phyloP scores from a whole-genome alignment of 1,140 invertebrate genomes.

The Thaumetopoea pityocampa region DNA sequence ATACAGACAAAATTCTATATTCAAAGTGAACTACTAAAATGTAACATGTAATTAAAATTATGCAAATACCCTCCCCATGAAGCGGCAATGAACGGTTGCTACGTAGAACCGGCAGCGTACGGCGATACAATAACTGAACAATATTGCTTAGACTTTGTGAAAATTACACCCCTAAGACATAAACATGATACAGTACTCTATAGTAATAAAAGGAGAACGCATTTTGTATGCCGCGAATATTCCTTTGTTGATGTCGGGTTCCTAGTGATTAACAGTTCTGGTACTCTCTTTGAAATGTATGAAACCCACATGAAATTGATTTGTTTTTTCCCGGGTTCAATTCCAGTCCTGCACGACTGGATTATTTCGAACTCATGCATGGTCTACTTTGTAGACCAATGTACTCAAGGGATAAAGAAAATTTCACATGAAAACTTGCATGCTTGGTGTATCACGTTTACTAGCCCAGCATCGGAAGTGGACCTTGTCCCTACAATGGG shows the following conservation, averaged over 20 bases:
- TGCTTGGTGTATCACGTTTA: no score
- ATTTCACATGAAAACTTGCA: no score
- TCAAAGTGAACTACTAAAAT: conserved; percentile 16
- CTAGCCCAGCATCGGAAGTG: no score
- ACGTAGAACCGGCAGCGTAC: conserved; percentile 29
- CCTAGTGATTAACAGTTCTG: background rate
- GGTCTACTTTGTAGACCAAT: no score
- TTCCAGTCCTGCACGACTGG: no score
- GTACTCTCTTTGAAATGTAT: no score
- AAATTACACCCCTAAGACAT: conserved; percentile 48
- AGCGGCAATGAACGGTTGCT: conserved; percentile 25
- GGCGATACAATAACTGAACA: conserved; percentile 46
- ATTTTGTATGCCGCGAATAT: conserved; percentile 3
- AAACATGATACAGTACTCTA: conserved; percentile 30
- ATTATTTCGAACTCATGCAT: no score
- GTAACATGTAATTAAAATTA: conserved; percentile 31
- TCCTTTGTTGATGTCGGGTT: background rate
- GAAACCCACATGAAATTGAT: no score
- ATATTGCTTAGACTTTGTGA: conserved; percentile 47
- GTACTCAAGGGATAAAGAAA: no score
- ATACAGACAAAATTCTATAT: background rate
- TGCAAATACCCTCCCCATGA: conserved; percentile 30
- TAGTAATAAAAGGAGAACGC: conserved; percentile 11
- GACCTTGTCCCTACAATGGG: no score
- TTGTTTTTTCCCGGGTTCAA: no score